Percentiles rank a stretch among this genome's conserved stretches.
Evolutionary conservation across 2,797 vertebrate species (phyloP).

Genomic region (Otus scops): DNA sequence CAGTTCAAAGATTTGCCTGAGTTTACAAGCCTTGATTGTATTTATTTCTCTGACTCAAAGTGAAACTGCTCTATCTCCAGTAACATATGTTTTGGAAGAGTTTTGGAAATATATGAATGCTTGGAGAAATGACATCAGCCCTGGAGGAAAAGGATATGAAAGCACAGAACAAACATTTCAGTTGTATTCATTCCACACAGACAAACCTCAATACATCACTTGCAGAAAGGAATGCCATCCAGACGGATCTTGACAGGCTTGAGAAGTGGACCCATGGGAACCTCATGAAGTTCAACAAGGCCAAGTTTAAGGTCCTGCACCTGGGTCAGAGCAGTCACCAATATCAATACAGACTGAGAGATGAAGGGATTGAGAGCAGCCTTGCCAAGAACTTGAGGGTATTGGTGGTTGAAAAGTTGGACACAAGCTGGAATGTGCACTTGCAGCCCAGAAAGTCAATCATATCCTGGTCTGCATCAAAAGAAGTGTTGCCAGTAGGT

Average conservation of each 20-base stretch:
- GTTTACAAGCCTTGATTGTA: neutral
- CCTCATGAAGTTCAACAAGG: neutral
- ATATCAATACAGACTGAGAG: neutral
- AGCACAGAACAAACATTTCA: neutral
- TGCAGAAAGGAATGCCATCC: neutral
- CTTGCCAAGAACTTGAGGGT: neutral
- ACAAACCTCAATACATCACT: neutral
- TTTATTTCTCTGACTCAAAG: neutral
- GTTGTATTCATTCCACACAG: neutral
- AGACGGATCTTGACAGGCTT: neutral
- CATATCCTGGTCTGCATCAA: neutral
- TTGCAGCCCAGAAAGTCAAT: neutral
- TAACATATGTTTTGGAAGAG: neutral
- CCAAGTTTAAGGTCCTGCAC: neutral
- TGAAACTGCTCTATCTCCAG: neutral
- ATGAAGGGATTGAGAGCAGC: neutral
- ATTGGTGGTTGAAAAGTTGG: neutral
- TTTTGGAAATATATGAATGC: neutral
- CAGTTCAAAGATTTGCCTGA: neutral
- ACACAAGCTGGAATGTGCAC: neutral
- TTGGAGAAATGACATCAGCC: neutral
- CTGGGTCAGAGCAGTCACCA: neutral
- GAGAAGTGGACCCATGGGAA: neutral
- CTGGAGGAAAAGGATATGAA: neutral
- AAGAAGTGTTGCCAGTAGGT: fast-evolving